Base-by-base conservation (phyloP, 2,113 vertebrate species). In the Trogon surrucura region DNA sequence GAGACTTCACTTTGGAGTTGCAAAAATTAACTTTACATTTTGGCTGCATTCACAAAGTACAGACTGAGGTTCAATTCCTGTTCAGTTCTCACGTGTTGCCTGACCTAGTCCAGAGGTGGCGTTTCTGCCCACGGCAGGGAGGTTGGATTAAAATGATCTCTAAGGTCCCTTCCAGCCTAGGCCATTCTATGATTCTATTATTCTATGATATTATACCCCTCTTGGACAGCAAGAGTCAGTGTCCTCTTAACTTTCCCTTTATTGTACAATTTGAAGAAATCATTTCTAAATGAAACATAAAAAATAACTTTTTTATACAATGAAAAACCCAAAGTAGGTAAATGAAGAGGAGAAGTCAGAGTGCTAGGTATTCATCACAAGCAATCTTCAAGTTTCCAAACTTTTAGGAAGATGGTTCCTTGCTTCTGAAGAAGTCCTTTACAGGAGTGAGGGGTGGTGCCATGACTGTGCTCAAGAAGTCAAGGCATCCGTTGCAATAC, bases 21-120 rank as follows among this genome's bases (percentile, higher is more conserved):
- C 58, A 86, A 88, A 88, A 88, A 65, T 72, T 85, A 71, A 62
- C 30, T 84, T 85, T 64, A 44, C 15, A 26, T 91, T 91, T 95
- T 79, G 32, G 6, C 56, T 79, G 44, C 20, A 32, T 5, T 87
- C 29, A 32, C 30, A 67, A 74, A 92, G 27, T 30, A 45, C 36
- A 86, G 34, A 36, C 48, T 41, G 36, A 36, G 36, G 36, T 36
- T 36, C 36, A 9, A 36, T 36, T 36, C 36, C 36, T 9, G 36
- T 36, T 36, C 36, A 9, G 36, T 36, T 36, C 36, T 36, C 36
- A 36, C 36, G 36, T 36, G 36, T 36, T 36, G 36, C 36, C 36
- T 36, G 36, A 36, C 36, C 36, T 36, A 36, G 36, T 36, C 36
- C 8, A 36, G 36, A 36, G 36, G 36, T 36, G 36, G 36, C 36